Evolutionary conservation across 2,113 vertebrate species (phyloP).

Genomic region (Nanger granti): DNA sequence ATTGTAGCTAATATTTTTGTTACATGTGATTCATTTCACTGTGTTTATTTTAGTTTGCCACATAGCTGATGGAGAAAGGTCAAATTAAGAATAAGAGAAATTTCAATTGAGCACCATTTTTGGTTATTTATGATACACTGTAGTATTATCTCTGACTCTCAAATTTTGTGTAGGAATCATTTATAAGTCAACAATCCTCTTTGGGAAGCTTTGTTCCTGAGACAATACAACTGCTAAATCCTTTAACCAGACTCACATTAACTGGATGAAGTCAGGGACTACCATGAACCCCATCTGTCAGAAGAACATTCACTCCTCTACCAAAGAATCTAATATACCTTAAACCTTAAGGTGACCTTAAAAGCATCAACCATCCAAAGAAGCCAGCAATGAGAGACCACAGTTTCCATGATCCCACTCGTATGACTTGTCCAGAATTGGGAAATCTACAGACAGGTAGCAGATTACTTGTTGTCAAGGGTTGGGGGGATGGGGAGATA

Average conservation of each 20-base stretch:
- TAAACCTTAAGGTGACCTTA: background rate
- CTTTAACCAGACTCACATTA: background rate
- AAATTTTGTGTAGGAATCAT: background rate
- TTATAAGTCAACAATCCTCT: background rate
- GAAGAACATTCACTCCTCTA: background rate
- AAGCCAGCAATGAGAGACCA: background rate
- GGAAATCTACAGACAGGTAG: background rate
- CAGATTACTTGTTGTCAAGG: background rate
- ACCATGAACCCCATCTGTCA: background rate
- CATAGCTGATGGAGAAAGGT: background rate
- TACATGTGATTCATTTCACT: background rate
- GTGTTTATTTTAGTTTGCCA: background rate
- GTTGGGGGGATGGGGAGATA: fast-evolving
- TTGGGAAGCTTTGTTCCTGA: background rate
- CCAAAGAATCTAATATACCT: background rate
- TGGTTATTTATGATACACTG: background rate
- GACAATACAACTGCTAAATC: background rate
- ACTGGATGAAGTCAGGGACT: background rate
- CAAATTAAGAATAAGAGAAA: background rate
- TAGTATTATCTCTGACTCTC: background rate
- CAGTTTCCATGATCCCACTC: background rate
- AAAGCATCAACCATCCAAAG: background rate
- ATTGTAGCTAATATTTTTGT: background rate
- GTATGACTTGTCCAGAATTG: background rate
- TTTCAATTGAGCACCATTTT: background rate